These are phyloP conservation scores for Antheraea yamamai DNA, from an alignment of 2,888 invertebrate species.

Conservation along the genomic window DNA sequence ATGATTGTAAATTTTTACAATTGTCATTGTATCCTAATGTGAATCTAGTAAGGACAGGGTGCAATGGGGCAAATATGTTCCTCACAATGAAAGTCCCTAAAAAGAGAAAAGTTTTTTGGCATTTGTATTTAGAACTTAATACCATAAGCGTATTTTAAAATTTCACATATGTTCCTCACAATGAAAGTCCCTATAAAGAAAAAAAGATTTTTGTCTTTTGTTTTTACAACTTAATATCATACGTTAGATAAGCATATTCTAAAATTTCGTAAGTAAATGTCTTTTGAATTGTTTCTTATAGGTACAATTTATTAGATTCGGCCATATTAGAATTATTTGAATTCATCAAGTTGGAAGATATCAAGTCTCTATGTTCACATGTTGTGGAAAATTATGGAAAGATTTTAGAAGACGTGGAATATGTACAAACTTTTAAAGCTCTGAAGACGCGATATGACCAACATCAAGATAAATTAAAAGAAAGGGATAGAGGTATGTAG, in stretches of 20 bases:
- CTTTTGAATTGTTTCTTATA: constrained; percentile 43
- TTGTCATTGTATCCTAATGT: background rate
- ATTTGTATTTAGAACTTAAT: too few relatives aligned
- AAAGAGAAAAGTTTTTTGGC: too few relatives aligned
- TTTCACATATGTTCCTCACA: too few relatives aligned
- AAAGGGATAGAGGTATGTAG: constrained; percentile 86
- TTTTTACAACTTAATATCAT: too few relatives aligned
- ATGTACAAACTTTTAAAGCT: constrained; percentile 98
- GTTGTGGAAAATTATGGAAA: constrained; percentile 98
- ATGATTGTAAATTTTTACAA: background rate
- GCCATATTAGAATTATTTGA: constrained; percentile 99
- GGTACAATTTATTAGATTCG: constrained; percentile 98
- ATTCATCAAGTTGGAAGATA: constrained; percentile 97
- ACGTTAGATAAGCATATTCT: background rate
- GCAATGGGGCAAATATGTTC: too few relatives aligned
- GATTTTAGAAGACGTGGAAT: constrained; percentile 96
- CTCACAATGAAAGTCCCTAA: too few relatives aligned
- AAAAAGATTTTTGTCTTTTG: too few relatives aligned
- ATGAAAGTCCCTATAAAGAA: too few relatives aligned
- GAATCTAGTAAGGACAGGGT: too few relatives aligned
- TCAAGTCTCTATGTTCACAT: constrained; percentile 94
- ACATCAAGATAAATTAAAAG: constrained; percentile 94
- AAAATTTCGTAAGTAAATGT: background rate
- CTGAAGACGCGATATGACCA: constrained; percentile 95
- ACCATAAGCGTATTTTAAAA: too few relatives aligned